phyloP scores from a whole-genome alignment of 2,888 invertebrate species.

The Eristalinus sepulchralis region DNA sequence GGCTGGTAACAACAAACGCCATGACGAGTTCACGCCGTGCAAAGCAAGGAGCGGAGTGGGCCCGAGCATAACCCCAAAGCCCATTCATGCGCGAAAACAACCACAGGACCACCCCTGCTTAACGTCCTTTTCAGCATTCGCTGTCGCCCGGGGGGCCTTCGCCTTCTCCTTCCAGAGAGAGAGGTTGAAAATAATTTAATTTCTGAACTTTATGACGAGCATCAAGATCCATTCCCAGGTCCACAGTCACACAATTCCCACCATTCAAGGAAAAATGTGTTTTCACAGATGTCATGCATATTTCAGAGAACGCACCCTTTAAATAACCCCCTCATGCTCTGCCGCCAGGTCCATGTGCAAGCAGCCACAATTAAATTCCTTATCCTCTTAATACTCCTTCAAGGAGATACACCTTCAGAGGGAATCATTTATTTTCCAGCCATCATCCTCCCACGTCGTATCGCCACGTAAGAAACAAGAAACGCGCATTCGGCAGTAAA shows the following conservation, averaged over 20 bases:
- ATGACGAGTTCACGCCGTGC: too few species aligned
- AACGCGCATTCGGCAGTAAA: background rate
- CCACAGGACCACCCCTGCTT: too few species aligned
- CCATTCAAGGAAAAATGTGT: background rate
- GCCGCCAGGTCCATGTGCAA: too few species aligned
- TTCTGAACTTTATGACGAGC: background rate
- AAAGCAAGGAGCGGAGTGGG: too few species aligned
- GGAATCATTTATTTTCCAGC: background rate
- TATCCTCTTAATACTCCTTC: background rate
- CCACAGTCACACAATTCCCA: background rate
- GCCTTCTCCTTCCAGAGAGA: too few species aligned
- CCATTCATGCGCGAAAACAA: too few species aligned
- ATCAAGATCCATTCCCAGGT: background rate
- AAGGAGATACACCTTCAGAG: background rate
- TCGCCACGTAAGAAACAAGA: too few species aligned
- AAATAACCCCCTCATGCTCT: too few species aligned
- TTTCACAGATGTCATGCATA: slow-evolving; percentile 22
- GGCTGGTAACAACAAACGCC: too few species aligned
- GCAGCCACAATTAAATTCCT: slow-evolving; percentile 32
- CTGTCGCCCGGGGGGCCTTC: too few species aligned
- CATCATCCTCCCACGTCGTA: background rate
- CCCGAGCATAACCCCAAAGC: too few species aligned
- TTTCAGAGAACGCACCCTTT: slow-evolving; percentile 1
- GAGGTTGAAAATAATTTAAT: background rate
- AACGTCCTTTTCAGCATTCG: too few species aligned